phyloP scores from a whole-genome alignment of 2,888 invertebrate species.

The Tachystola acroxantha region DNA sequence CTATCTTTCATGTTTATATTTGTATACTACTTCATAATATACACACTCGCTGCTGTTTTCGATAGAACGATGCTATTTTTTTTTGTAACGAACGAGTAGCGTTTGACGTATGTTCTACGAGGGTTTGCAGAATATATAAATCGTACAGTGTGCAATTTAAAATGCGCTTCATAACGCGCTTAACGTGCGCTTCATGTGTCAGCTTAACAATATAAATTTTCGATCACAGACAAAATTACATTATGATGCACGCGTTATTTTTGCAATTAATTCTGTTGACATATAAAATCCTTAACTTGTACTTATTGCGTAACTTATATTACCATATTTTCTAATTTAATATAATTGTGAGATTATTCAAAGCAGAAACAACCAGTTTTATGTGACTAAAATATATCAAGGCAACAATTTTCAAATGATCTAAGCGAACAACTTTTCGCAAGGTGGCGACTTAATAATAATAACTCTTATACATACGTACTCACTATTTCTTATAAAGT shows the following conservation, averaged over 20 bases:
- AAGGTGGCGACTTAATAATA: constrained; percentile 34
- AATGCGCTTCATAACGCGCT: too few relatives aligned
- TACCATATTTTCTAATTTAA: constrained; percentile 56
- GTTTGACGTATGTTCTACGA: too few relatives aligned
- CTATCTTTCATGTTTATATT: too few relatives aligned
- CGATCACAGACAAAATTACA: constrained; percentile 77
- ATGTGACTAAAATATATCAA: constrained; percentile 60
- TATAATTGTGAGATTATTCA: constrained; percentile 58
- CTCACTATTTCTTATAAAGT: not conserved
- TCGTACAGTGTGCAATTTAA: too few relatives aligned
- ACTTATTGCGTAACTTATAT: too few relatives aligned
- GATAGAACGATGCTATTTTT: too few relatives aligned
- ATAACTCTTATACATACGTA: constrained; percentile 19
- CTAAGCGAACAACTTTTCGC: constrained; percentile 46
- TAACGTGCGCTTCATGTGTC: constrained; percentile 55
- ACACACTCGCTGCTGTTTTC: too few relatives aligned
- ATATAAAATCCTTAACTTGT: constrained; percentile 71
- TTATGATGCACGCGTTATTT: constrained; percentile 58
- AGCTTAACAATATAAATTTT: constrained; percentile 74
- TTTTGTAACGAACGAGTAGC: too few relatives aligned
- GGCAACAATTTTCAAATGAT: constrained; percentile 59
- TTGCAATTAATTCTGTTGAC: constrained; percentile 60
- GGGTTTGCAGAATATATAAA: constrained; percentile 42
- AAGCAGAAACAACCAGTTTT: constrained; percentile 67
- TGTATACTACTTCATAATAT: too few relatives aligned